Base-by-base conservation (phyloP, 1,140 invertebrate genomes). In the Halictus rubicundus region DNA sequence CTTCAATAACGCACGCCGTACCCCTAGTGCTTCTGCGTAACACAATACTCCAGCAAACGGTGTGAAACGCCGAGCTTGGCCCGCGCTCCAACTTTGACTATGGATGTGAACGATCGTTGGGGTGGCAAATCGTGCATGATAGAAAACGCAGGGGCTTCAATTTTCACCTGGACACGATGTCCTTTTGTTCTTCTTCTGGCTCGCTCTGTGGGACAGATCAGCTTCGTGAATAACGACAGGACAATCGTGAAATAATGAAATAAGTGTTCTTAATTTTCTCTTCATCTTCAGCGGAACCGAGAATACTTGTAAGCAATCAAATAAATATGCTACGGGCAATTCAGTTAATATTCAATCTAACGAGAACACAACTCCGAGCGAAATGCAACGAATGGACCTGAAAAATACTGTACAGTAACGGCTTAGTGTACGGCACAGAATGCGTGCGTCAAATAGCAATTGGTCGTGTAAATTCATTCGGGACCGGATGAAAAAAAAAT, bases 1-100 rank as follows among this genome's bases (percentile, higher is more conserved):
- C 52, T 74, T 79, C 63, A 25, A 65, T 78, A 71, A 54, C 61
- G 46, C 69, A 19, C 6, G 54, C 42, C 16, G 16, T 21, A 65
- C 37, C 49, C 52, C 19, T 23, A 19, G 37, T 57, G 79, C 73
- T 76, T 69, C 64, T 54, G 19, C 27, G 79, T 70, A 80, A 76
- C 42, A 59, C 46, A 27, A 80, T 77, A 78, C 59, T 52, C 14
- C 37, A n/a, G 32, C 23, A 12, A 68, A 59, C 49, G 46, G 64
- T 21, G 27, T 16, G 63, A 42, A 46, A 75, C 23, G 32, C 57
- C 57, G 39, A 27, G 63, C 64, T 0, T 12, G 64, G 19, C n/a
- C 12, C 64, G 12, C 7, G 39, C 25, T 66, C 12, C 3, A 16
- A 16, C 12, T n/a, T 46, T 49, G 2, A 16, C n/a, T 25, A 66